These are phyloP conservation scores for Lasioglossum zephyrum DNA, from an alignment of 2,888 invertebrate genomes.

Conservation along the genomic window DNA sequence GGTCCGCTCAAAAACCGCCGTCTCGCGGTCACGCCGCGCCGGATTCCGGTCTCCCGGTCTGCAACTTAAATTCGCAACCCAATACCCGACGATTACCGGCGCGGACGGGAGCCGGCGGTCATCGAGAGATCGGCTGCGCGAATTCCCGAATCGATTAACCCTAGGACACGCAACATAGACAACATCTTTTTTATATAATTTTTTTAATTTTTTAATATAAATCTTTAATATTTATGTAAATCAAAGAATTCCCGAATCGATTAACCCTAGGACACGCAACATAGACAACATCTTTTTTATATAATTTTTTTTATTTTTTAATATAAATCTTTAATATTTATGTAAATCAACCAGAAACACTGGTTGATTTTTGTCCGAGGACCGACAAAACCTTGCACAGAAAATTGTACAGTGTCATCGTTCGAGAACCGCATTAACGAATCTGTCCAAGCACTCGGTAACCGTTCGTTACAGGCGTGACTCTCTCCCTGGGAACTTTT, in stretches of 20 bases:
- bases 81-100: conserved; percentile 18
- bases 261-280: neutral
- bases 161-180: neutral
- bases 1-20: conserved; percentile 43
- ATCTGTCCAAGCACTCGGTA: neutral
- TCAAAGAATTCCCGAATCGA: neutral
- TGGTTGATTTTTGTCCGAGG: no score
- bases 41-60: conserved; percentile 17
- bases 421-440: neutral
- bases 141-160: neutral
- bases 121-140: conserved; percentile 5
- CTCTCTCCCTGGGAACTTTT: neutral
- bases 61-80: conserved; percentile 18
- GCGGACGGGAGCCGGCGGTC: conserved; percentile 15
- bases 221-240: no score
- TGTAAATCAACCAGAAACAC: no score
- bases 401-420: neutral
- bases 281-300: no score
- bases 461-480: neutral
- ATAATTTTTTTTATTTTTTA: no score
- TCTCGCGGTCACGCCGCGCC: conserved; percentile 40
- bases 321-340: no score
- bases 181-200: neutral
- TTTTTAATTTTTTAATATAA: no score
- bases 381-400: no score